Evolutionary conservation across 2,888 invertebrate species (phyloP).

Genomic region (Drosophila nr. medialis): DNA sequence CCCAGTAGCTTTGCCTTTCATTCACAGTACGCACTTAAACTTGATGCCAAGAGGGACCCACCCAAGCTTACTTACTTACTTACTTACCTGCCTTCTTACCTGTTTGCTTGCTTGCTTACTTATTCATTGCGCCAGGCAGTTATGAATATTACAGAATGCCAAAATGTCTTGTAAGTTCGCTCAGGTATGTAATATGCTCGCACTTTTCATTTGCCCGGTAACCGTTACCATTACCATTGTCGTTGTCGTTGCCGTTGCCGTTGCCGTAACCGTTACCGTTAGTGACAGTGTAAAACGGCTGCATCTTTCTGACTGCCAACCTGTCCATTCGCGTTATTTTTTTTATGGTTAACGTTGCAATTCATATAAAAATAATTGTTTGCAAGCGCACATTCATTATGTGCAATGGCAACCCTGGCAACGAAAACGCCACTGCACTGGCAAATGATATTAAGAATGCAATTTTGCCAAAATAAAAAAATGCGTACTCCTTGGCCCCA

Average conservation of each 20-base stretch:
- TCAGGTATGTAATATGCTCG: conserved; percentile 71
- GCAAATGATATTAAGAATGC: conserved; percentile 74
- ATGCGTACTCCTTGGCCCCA: conserved; percentile 35
- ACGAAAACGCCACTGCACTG: conserved; percentile 23
- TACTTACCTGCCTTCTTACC: background rate
- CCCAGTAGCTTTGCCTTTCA: conserved; percentile 9
- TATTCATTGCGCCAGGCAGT: conserved; percentile 61
- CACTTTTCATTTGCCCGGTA: conserved; percentile 66
- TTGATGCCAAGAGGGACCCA: conserved; percentile 8
- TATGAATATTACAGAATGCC: conserved; percentile 76
- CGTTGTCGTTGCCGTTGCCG: conserved; percentile 4
- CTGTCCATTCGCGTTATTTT: conserved; percentile 10
- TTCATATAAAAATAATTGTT: conserved; percentile 79
- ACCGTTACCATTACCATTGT: conserved; percentile 41
- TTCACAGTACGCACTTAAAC: conserved; percentile 23
- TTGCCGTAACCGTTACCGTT: conserved; percentile 58
- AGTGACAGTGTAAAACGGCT: conserved; percentile 63
- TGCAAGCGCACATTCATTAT: conserved; percentile 71
- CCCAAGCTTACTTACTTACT: background rate
- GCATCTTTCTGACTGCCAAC: conserved; percentile 27
- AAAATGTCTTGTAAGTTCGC: conserved; percentile 73
- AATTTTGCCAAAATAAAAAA: conserved; percentile 57
- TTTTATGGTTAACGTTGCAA: conserved; percentile 57
- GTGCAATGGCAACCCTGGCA: conserved; percentile 46
- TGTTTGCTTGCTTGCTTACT: conserved; percentile 24